Evolutionary conservation across 1,140 invertebrate genomes (phyloP).

Genomic region (Trichonephila clavata): DNA sequence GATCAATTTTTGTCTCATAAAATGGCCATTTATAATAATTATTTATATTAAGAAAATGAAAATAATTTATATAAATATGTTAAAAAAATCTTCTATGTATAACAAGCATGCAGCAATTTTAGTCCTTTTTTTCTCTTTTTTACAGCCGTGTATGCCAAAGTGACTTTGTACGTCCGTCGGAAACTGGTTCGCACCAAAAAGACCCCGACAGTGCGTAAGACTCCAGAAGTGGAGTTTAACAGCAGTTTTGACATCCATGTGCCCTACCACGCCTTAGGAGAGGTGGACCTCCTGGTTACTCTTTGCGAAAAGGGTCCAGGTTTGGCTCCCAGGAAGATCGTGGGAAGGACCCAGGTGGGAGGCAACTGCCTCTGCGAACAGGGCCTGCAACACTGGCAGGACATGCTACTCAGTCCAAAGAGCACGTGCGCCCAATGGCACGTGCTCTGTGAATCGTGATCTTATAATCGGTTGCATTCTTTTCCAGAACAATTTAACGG

Average conservation of each 20-base stretch:
- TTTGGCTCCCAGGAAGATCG: constrained; percentile 43
- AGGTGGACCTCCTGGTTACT: constrained; percentile 75
- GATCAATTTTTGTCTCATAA: too few relatives aligned
- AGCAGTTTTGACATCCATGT: constrained; percentile 74
- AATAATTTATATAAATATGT: too few relatives aligned
- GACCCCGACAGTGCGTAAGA: constrained; percentile 51
- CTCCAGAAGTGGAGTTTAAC: constrained; percentile 73
- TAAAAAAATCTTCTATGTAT: background rate
- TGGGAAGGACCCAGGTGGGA: constrained; percentile 76
- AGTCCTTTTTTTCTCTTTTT: constrained; percentile 68
- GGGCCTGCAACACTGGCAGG: constrained; percentile 76
- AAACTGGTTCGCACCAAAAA: constrained; percentile 74
- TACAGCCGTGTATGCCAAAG: constrained; percentile 73
- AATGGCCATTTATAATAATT: too few relatives aligned
- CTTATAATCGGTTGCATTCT: too few relatives aligned
- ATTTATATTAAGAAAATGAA: too few relatives aligned
- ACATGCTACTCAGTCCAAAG: constrained; percentile 74
- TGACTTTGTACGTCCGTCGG: constrained; percentile 72
- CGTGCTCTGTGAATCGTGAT: constrained; percentile 2
- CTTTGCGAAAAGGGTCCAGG: constrained; percentile 72
- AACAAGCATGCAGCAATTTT: background rate
- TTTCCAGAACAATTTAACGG: too few relatives aligned
- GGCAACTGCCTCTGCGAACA: constrained; percentile 65
- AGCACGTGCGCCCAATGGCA: constrained; percentile 77
- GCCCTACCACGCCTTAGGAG: constrained; percentile 45